phyloP scores from a whole-genome alignment of 2,888 invertebrate species.

The Anticlea derivata region DNA sequence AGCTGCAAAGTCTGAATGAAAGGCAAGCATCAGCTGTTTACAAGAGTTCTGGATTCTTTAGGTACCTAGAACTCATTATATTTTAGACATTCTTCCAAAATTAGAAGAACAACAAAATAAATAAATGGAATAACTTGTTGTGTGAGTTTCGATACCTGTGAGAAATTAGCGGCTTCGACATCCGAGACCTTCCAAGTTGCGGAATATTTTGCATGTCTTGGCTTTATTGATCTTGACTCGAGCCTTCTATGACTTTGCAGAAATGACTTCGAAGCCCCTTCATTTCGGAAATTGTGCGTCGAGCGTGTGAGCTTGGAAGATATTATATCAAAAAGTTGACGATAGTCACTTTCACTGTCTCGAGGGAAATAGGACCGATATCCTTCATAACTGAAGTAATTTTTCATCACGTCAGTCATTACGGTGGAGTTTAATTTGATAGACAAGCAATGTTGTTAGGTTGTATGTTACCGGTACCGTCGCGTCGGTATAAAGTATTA shows the following conservation, averaged over 20 bases:
- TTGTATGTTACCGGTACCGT: no score
- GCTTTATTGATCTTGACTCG: conserved; percentile 47
- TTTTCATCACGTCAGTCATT: no score
- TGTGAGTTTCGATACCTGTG: conserved; percentile 43
- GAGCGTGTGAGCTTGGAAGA: conserved; percentile 19
- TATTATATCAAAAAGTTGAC: conserved; percentile 11
- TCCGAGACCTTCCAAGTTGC: conserved; percentile 55
- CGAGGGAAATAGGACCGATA: background rate
- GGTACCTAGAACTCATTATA: background rate
- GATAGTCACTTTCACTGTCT: conserved; percentile 1
- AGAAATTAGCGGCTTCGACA: conserved; percentile 39
- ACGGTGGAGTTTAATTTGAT: no score
- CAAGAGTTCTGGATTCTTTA: conserved; percentile 20
- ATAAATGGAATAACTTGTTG: conserved; percentile 2
- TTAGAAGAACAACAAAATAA: no score
- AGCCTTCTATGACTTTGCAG: conserved; percentile 49
- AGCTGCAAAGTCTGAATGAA: conserved; percentile 71
- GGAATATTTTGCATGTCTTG: conserved; percentile 52
- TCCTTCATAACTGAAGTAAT: background rate
- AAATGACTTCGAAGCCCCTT: conserved; percentile 37
- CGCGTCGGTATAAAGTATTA: background rate
- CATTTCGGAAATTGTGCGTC: conserved; percentile 34
- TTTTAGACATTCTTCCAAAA: background rate
- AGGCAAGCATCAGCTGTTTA: conserved; percentile 58
- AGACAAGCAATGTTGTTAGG: no score